Evolutionary conservation across 2,113 vertebrate genomes (phyloP).

Genomic region (Microtus richardsoni): DNA sequence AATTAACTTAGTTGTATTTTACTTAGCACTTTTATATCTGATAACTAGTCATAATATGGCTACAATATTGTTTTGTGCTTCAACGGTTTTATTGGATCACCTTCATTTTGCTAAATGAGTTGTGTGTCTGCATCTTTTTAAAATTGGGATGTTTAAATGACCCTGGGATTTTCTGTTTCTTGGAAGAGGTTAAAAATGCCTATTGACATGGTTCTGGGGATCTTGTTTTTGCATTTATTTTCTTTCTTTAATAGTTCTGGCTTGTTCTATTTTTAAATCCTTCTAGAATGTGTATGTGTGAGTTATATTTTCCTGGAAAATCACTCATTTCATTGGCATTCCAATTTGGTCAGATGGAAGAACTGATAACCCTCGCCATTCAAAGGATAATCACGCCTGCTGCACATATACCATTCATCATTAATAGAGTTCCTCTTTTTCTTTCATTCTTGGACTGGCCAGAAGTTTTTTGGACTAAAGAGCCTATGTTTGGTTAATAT

Average conservation of each 20-base stretch:
- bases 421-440: neutral
- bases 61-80: neutral
- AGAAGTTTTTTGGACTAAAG: neutral
- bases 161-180: neutral
- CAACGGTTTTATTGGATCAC: neutral
- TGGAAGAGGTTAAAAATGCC: neutral
- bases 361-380: neutral
- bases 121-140: neutral
- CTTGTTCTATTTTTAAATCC: neutral
- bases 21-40: conserved; percentile 4
- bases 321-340: neutral
- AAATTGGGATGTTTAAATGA: neutral
- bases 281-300: neutral
- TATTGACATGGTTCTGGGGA: neutral
- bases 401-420: neutral
- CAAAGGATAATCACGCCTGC: neutral
- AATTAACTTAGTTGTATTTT: conserved; percentile 10
- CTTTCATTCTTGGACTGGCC: neutral
- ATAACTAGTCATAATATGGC: neutral
- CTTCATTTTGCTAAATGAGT: neutral
- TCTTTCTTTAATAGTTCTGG: neutral
- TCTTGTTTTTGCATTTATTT: neutral
- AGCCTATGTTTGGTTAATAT: neutral
- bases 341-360: neutral
- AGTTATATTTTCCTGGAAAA: neutral